These are phyloP conservation scores for Zaprionus ornatus DNA, from an alignment of 1,140 invertebrate species.

Conservation along the genomic window DNA sequence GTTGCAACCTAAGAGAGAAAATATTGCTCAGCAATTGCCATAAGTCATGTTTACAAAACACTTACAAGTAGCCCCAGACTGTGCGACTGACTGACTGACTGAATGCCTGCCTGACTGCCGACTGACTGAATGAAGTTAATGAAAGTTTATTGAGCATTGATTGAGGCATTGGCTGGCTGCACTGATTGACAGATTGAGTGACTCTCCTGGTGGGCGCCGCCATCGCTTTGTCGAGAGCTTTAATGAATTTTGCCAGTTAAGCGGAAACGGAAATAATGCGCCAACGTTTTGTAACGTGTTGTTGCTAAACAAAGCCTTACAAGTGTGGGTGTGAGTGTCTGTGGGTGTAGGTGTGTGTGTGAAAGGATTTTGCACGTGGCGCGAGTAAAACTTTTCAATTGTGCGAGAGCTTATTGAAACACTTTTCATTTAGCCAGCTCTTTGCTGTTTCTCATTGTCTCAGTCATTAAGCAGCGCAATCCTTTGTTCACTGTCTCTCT, in stretches of 20 bases:
- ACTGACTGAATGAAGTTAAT: conserved; percentile 73
- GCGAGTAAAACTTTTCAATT: conserved; percentile 55
- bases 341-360: conserved; percentile 3
- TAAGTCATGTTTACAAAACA: conserved; percentile 77
- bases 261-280: conserved; percentile 72
- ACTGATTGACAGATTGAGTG: conserved; percentile 40
- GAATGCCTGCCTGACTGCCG: conserved; percentile 46
- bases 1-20: conserved; percentile 50
- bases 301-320: conserved; percentile 16
- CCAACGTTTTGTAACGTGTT: conserved; percentile 54
- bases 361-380: conserved; percentile 40
- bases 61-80: conserved; percentile 53
- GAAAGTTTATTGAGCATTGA: conserved; percentile 75
- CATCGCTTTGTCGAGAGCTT: conserved; percentile 42
- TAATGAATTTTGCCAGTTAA: conserved; percentile 79
- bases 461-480: conserved; percentile 32
- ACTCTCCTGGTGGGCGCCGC: conserved; percentile 13
- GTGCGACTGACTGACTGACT: conserved; percentile 3
- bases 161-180: conserved; percentile 46
- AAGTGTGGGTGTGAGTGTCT: conserved; percentile 3
- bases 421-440: conserved; percentile 49
- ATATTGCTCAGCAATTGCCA: conserved; percentile 63
- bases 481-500: neutral
- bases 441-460: conserved; percentile 38
- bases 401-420: conserved; percentile 59